Evolutionary conservation across 2,888 invertebrate genomes (phyloP), one percentile per base, ranked within the genome.

Genomic region (Morpho helenor): DNA sequence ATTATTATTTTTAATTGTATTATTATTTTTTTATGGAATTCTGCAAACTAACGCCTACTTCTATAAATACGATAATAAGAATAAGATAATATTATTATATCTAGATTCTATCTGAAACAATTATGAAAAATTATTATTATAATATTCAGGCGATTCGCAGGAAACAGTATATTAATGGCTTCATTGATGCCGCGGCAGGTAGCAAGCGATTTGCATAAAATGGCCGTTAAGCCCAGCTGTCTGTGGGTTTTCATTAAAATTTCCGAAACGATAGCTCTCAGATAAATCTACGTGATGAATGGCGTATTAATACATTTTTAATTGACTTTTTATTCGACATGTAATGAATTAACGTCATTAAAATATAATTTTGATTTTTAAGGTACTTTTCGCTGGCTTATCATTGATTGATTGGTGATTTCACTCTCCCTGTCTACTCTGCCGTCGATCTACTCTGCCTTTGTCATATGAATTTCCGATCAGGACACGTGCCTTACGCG

Each of bases 221-320:
- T 69, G 66, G 71, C 74, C 75, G 73, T 79, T 76, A 75, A 70
- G 73, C 64, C 69, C 73, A 66, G 64, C 66, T 68, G 66, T 63
- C 63, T 67, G 66, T 68, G 68, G 69, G 68, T 71, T 75, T 74
- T 75, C 75, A 76, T 79, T 78, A 78, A 74, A 79, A 75, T 72
- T 68, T 68, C 68, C 67, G 62, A 63, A 69, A 71, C 57, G 60
- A 57, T 60, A 57, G 60, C 57, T 56, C 60, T 57, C 52, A 49
- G 57, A 57, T 60, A 62, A 57, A 62, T 59, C 43, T 44, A 22
- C 42, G 42, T 59, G 61, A 62, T 60, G 52, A 53, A 51, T 69
- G 54, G 55, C 46, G 50, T 55, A 74, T 75, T 77, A 75, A 76
- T 75, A 59, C 59, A 57, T 57, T 59, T 57, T 57, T 52, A 57